These are phyloP conservation scores for Apamea sordens DNA, from an alignment of 2,888 invertebrate genomes.

Conservation along the genomic window DNA sequence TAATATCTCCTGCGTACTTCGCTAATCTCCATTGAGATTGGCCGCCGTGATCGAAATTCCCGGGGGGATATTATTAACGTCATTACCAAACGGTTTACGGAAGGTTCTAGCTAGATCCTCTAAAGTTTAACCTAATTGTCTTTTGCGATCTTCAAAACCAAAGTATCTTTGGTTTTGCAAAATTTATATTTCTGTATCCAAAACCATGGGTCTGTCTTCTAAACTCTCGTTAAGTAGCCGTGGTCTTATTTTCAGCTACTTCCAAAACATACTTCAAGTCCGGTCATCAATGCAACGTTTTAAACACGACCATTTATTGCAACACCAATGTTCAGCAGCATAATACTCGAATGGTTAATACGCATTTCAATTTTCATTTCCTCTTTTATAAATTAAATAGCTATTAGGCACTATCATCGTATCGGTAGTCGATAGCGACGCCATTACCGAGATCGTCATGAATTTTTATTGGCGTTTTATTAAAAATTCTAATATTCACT, in stretches of 20 bases:
- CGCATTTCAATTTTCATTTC: slow-evolving; percentile 2
- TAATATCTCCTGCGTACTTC: neutral
- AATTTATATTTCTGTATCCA: no score
- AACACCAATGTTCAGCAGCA: neutral
- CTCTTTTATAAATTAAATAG: slow-evolving; percentile 5
- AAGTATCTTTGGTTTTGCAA: no score
- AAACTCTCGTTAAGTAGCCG: neutral
- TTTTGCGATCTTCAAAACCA: neutral
- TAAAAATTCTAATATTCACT: slow-evolving; percentile 60
- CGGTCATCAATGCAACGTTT: neutral
- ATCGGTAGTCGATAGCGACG: slow-evolving; percentile 37
- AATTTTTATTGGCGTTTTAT: slow-evolving; percentile 35
- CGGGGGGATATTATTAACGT: neutral
- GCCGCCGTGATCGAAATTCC: neutral
- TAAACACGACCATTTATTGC: neutral
- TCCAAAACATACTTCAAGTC: neutral
- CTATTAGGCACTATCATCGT: slow-evolving; percentile 7
- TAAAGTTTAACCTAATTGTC: neutral
- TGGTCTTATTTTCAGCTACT: neutral
- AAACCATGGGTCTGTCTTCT: neutral
- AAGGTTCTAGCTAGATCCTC: neutral
- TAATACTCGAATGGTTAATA: neutral
- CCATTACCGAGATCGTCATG: slow-evolving; percentile 48
- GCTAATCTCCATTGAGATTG: neutral
- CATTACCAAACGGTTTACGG: neutral